A percentile compares a stretch with the other conserved stretches of the same genome.
Conservation (phyloP, 2,888 invertebrate genomes). For the Diogma glabrata region DNA sequence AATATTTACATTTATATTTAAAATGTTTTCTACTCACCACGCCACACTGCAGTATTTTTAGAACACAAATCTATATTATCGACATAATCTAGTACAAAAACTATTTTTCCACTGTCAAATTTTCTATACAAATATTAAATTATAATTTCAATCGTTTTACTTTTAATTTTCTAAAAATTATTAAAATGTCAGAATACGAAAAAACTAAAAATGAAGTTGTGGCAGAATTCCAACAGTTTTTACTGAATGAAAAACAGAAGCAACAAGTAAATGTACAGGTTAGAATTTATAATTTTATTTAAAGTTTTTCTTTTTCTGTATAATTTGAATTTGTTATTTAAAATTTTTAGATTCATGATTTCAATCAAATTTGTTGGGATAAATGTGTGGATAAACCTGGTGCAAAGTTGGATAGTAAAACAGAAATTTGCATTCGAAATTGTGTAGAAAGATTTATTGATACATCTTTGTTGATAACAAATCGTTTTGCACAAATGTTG, state of each 20-base stretch:
- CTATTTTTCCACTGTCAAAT: too few relatives aligned
- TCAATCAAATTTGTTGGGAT: conserved; percentile 93
- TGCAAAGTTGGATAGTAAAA: conserved; percentile 72
- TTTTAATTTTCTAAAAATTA: neutral
- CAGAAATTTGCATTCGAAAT: conserved; percentile 82
- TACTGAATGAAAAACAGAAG: conserved; percentile 76
- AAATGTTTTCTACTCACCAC: too few relatives aligned
- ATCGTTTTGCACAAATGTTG: conserved; percentile 77
- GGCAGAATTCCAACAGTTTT: conserved; percentile 73
- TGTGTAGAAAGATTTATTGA: conserved; percentile 93
- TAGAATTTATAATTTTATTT: conserved; percentile 21
- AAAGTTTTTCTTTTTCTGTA: conserved; percentile 17
- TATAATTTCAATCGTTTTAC: too few relatives aligned
- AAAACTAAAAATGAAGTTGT: too few relatives aligned
- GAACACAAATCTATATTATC: too few relatives aligned
- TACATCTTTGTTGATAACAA: conserved; percentile 76
- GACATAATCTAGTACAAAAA: too few relatives aligned
- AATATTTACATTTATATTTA: too few relatives aligned
- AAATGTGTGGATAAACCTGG: conserved; percentile 88
- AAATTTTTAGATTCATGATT: conserved; percentile 68
- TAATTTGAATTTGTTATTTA: neutral
- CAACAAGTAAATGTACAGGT: conserved; percentile 86
- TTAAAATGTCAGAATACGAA: conserved; percentile 4
- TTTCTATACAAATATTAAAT: too few relatives aligned
- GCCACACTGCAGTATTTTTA: too few relatives aligned